These are phyloP conservation scores for Gymnoscopelus microlampas DNA, from an alignment of 2,797 vertebrate genomes.

Conservation along the genomic window DNA sequence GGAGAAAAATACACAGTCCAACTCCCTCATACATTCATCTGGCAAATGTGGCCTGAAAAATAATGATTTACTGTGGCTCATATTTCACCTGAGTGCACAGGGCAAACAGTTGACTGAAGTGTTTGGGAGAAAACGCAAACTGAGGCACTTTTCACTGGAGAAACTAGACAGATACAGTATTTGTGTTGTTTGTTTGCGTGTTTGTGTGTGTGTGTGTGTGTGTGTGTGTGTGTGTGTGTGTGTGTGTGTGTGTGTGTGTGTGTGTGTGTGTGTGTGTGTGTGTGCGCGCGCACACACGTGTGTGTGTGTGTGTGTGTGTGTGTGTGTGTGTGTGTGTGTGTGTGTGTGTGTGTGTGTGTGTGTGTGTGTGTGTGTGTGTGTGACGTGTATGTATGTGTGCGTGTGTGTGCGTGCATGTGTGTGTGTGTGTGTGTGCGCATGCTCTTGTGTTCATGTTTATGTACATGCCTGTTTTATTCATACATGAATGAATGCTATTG, in stretches of 20 bases:
- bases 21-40: slow-evolving; percentile 84
- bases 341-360: too few relatives aligned
- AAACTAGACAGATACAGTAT: slow-evolving; percentile 73
- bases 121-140: slow-evolving; percentile 83
- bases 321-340: too few relatives aligned
- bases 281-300: not conserved
- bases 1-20: slow-evolving; percentile 83
- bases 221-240: too few relatives aligned
- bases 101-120: slow-evolving; percentile 84
- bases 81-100: slow-evolving; percentile 87
- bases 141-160: slow-evolving; percentile 76
- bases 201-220: slow-evolving; percentile 40
- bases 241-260: too few relatives aligned
- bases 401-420: too few relatives aligned
- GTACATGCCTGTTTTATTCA: not conserved
- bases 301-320: too few relatives aligned
- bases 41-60: slow-evolving; percentile 84
- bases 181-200: slow-evolving; percentile 66
- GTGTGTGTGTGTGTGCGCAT: too few relatives aligned
- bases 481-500: not conserved
- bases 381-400: too few relatives aligned
- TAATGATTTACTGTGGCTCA: slow-evolving; percentile 86
- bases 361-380: too few relatives aligned
- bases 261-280: too few relatives aligned
- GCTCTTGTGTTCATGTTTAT: not conserved